Evolutionary conservation across 2,113 vertebrate species (phyloP).

Genomic region (Eurypyga helias): DNA sequence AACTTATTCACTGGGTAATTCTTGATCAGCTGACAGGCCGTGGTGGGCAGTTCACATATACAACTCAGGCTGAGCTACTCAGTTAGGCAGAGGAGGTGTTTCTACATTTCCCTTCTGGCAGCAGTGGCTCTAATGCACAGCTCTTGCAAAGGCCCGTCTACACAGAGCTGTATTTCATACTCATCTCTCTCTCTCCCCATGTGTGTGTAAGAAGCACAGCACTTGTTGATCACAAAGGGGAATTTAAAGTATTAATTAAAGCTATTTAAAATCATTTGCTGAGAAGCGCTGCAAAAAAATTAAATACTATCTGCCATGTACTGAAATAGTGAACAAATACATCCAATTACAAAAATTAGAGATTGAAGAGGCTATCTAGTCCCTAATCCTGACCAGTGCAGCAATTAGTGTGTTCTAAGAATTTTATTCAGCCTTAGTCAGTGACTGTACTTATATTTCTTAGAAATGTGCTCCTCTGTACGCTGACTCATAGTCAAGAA

Average conservation of each 20-base stretch:
- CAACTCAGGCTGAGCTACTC: background rate
- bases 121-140: background rate
- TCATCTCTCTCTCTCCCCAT: background rate
- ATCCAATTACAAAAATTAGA: background rate
- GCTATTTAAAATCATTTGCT: background rate
- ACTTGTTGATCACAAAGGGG: background rate
- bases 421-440: background rate
- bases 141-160: background rate
- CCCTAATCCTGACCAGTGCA: background rate
- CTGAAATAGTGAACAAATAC: background rate
- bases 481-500: background rate
- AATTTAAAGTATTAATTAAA: background rate
- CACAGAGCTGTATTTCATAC: background rate
- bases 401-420: background rate
- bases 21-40: background rate
- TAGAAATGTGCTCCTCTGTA: conserved; percentile 10
- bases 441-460: background rate
- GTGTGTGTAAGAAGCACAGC: background rate
- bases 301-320: background rate
- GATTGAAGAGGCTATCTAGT: background rate
- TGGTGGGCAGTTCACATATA: background rate
- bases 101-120: background rate
- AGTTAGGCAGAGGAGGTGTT: background rate
- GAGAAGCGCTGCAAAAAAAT: background rate
- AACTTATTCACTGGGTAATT: background rate